phyloP scores from a whole-genome alignment of 2,797 vertebrate species.

The Sparidentex hasta region DNA sequence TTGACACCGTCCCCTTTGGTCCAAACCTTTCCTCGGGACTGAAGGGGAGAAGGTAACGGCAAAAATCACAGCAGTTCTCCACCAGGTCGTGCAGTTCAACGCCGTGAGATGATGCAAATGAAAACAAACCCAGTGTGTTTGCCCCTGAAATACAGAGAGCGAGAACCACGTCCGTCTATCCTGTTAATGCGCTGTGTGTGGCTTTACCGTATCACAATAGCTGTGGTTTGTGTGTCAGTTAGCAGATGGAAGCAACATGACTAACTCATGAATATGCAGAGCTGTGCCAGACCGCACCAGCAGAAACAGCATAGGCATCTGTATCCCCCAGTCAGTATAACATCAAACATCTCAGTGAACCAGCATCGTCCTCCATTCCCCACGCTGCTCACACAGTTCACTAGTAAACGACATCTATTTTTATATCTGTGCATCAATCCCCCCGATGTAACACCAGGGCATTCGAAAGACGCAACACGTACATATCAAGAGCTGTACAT shows the following conservation, averaged over 20 bases:
- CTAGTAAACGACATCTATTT: not conserved
- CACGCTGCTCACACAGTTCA: constrained; percentile 5
- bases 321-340: constrained; percentile 8
- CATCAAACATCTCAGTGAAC: constrained; percentile 21
- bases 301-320: not conserved
- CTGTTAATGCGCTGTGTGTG: not conserved
- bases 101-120: not conserved
- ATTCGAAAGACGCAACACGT: not conserved
- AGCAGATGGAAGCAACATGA: not conserved
- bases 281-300: not conserved
- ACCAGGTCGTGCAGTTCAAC: too few relatives aligned
- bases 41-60: too few relatives aligned
- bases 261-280: constrained; percentile 6
- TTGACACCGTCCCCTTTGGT: too few relatives aligned
- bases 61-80: too few relatives aligned
- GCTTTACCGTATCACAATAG: not conserved
- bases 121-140: not conserved
- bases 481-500: not conserved
- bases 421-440: not conserved
- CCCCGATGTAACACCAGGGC: not conserved
- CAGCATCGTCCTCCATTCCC: not conserved
- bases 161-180: not conserved
- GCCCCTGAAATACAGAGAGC: not conserved
- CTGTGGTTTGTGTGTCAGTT: not conserved
- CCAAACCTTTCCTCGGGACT: too few relatives aligned